Base-by-base conservation (phyloP, 2,888 invertebrate species). In the Rhagium mordax region DNA sequence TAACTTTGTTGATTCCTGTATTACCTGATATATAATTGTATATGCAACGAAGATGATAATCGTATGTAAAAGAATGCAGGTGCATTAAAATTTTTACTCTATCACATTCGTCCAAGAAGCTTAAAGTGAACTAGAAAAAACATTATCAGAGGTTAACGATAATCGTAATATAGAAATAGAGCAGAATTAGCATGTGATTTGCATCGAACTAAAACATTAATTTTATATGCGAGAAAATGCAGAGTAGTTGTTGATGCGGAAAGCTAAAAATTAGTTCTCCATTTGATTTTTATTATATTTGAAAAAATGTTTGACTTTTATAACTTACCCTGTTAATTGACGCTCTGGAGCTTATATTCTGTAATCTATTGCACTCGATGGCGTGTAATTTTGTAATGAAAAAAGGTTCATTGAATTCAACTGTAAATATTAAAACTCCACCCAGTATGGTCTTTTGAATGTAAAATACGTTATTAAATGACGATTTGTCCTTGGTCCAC, bases 11-110 rank as follows among this genome's bases (percentile, higher is more conserved):
- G 55, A 90, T 86, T 0, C 89, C 87, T 78, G 89, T 87, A 71
- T 89, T 89, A 59, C 91, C 91, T 65, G 91, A 90, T 66, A 94
- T 90, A 81, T 93, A 93, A 10, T 91, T 90, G 82, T 92, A 92
- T 67, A 94, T 90, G 71, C 91, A 91, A 47, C 94, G 89, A 72
- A 94, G 87, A 85, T 94, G 94, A 85, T 93, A 94, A 87, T 94
- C 94, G 81, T 94, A 94, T 0, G 94, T 92, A 84, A 94, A 94
- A 3, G 94, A 94, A 86, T 94, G 94, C 67, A 94, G 88, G 86
- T 94, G 94, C 89, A 94, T 93, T 73, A 91, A 88, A 73, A 92
- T 90, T 85, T 93, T 93, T 74, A 93, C 91, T 83, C 91, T 91
- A 84, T 94, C 94, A 81, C 92, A 91, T 82, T 92, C 92, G 81